Evolutionary conservation across 2,888 invertebrate genomes (phyloP).

Genomic region (Cryptocheilus praepositus): DNA sequence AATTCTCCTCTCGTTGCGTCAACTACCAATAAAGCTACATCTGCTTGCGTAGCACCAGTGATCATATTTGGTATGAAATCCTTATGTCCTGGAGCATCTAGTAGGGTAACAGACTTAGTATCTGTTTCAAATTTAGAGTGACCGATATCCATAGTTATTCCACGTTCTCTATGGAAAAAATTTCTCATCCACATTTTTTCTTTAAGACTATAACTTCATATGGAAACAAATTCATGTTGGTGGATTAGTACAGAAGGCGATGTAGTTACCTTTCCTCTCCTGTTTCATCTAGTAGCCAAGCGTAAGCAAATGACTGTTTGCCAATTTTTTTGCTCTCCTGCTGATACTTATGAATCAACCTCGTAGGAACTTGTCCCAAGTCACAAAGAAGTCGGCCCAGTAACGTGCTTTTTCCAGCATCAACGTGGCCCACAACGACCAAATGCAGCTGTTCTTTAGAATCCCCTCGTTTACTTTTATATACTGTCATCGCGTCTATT

Average conservation of each 20-base stretch:
- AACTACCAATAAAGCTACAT: constrained; percentile 96
- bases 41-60: constrained; percentile 97
- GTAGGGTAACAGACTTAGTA: constrained; percentile 85
- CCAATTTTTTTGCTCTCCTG: constrained; percentile 98
- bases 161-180: constrained; percentile 81
- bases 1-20: constrained; percentile 98
- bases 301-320: constrained; percentile 98
- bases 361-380: constrained; percentile 82
- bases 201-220: not conserved
- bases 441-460: constrained; percentile 92
- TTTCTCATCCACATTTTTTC: not conserved
- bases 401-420: constrained; percentile 97
- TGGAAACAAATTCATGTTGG: not conserved
- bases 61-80: constrained; percentile 99
- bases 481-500: constrained; percentile 79
- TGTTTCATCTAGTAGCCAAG: constrained; percentile 99
- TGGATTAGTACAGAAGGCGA: not conserved
- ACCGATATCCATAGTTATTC: constrained; percentile 99
- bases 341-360: constrained; percentile 91
- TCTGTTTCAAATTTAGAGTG: constrained; percentile 93
- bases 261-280: constrained; percentile 88
- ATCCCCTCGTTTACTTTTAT: constrained; percentile 84
- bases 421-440: constrained; percentile 97
- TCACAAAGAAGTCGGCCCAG: constrained; percentile 96
- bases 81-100: constrained; percentile 99